A percentile compares a stretch with the other conserved stretches of the same genome.
Conservation (phyloP, 2,888 invertebrate species). For the Caenorhabditis macrosperma region DNA sequence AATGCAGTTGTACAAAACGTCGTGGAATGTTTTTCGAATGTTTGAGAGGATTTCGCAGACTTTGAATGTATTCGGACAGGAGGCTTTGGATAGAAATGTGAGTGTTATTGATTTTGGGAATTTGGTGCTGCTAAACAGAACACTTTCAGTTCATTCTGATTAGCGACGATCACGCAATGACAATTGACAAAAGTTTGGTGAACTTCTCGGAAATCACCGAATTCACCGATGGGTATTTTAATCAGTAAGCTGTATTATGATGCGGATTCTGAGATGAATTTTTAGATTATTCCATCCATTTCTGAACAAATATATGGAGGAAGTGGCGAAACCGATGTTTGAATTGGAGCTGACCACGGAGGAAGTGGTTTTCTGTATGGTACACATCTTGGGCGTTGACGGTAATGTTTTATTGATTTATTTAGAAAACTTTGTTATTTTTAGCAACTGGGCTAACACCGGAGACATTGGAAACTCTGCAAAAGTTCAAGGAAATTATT, state of each 20-base stretch:
- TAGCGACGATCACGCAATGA: slow-evolving; percentile 24
- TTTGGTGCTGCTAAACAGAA: neutral
- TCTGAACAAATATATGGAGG: slow-evolving; percentile 36
- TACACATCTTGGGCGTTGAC: slow-evolving; percentile 23
- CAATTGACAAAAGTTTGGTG: slow-evolving; percentile 9
- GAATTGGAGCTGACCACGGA: slow-evolving; percentile 27
- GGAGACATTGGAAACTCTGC: slow-evolving; percentile 17
- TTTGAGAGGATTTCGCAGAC: slow-evolving; percentile 30
- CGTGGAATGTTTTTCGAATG: slow-evolving; percentile 21
- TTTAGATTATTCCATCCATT: slow-evolving; percentile 31
- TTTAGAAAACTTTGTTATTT: neutral
- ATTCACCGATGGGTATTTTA: slow-evolving; percentile 28
- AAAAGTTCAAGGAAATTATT: slow-evolving; percentile 30
- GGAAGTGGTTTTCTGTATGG: slow-evolving; percentile 40
- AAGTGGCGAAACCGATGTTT: slow-evolving; percentile 19
- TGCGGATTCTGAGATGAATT: neutral
- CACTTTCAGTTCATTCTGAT: slow-evolving; percentile 23
- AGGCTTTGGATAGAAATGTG: slow-evolving; percentile 26
- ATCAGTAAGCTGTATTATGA: slow-evolving; percentile 3
- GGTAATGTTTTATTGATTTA: slow-evolving; percentile 8
- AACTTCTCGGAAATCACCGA: slow-evolving; percentile 28
- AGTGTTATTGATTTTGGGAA: neutral
- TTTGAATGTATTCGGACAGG: slow-evolving; percentile 17
- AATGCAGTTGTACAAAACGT: slow-evolving; percentile 17
- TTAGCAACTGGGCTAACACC: slow-evolving; percentile 17